Evolutionary conservation across 2,797 vertebrate species (phyloP).

Genomic region (Fringilla coelebs): DNA sequence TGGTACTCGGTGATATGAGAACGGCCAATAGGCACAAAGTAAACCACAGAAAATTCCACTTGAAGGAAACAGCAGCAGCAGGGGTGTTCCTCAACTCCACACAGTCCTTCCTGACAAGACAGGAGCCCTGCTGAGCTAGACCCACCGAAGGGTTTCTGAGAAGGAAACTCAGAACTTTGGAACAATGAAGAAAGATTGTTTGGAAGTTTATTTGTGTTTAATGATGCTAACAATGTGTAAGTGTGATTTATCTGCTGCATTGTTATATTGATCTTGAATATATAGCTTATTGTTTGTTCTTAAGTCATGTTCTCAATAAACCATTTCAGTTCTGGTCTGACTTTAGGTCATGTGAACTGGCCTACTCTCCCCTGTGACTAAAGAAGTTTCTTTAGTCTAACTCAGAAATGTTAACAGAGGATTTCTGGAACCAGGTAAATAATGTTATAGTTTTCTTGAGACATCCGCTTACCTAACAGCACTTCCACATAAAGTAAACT

Average conservation of each 20-base stretch:
- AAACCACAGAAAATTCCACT: neutral
- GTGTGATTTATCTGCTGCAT: neutral
- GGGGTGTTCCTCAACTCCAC: accelerated
- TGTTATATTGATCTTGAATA: neutral
- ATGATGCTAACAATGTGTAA: neutral
- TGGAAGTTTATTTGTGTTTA: neutral
- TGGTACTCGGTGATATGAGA: neutral
- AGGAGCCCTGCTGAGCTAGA: neutral
- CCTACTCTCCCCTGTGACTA: neutral
- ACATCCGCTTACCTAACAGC: neutral
- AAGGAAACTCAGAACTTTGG: neutral
- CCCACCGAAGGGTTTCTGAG: neutral
- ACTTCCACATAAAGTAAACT: neutral
- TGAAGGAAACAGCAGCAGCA: neutral
- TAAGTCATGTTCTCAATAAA: neutral
- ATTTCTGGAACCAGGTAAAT: neutral
- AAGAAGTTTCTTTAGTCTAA: neutral
- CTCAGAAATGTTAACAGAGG: neutral
- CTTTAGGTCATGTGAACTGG: neutral
- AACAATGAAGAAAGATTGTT: neutral
- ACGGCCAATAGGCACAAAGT: neutral
- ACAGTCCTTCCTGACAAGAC: neutral
- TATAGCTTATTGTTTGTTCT: neutral
- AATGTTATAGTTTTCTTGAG: neutral
- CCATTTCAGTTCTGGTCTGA: neutral